Conservation (phyloP, 1,140 invertebrate genomes). For the Brachystomella parvula region DNA sequence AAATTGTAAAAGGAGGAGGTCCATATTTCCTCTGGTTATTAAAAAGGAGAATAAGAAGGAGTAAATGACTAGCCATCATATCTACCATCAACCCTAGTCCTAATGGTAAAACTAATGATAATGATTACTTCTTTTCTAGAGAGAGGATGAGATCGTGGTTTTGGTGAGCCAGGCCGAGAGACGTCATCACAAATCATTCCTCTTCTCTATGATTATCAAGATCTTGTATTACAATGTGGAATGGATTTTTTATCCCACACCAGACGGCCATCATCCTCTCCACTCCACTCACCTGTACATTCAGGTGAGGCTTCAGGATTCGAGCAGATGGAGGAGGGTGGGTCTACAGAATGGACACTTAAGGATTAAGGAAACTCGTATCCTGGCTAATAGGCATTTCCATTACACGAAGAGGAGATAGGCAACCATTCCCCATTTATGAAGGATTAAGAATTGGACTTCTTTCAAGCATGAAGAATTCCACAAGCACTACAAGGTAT, state of each 20-base stretch:
- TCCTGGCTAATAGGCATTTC: no score
- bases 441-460: no score
- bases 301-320: background rate
- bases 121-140: background rate
- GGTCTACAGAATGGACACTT: background rate
- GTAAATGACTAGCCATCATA: background rate
- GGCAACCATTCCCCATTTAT: no score
- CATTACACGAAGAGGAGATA: no score
- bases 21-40: background rate
- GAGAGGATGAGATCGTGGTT: background rate
- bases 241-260: background rate
- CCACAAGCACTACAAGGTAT: no score
- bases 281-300: background rate
- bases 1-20: background rate
- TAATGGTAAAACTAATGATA: slow-evolving; percentile 4
- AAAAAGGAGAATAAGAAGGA: background rate
- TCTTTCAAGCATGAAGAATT: no score
- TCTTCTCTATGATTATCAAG: slow-evolving; percentile 8
- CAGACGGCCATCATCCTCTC: background rate
- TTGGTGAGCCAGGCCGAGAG: background rate
- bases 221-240: slow-evolving; percentile 8
- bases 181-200: background rate
- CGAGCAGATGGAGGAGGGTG: background rate
- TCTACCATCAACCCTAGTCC: background rate
- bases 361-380: background rate